Percentiles rank a stretch among this genome's conserved stretches.
Conservation (phyloP, 2,797 vertebrate genomes). For the Threskiornis aethiopicus region DNA sequence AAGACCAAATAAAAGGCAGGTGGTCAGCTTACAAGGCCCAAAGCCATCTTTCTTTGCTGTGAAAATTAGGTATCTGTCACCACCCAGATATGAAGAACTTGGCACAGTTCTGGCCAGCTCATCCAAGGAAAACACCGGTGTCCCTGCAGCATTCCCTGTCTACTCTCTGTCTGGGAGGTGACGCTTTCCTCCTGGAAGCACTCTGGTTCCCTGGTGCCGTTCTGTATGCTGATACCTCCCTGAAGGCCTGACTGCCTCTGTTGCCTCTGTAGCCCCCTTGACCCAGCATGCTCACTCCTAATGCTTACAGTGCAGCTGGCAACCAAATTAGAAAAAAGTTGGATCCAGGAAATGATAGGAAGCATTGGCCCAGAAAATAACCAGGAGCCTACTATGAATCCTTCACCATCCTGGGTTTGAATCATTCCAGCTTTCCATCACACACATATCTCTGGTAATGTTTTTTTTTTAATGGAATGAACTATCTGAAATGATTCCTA, state of each 20-base stretch:
- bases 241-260: neutral
- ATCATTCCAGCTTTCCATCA: neutral
- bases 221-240: neutral
- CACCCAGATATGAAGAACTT: rapidly evolving
- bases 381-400: neutral
- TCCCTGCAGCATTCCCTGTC: neutral
- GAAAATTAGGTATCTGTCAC: neutral
- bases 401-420: neutral
- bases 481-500: neutral
- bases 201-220: neutral
- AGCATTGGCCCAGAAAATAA: neutral
- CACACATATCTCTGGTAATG: neutral
- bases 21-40: neutral
- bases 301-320: neutral
- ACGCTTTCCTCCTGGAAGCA: neutral
- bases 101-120: neutral
- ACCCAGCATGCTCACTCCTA: neutral
- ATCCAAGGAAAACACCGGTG: neutral
- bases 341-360: neutral
- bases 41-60: neutral
- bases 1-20: neutral
- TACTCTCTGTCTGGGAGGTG: neutral
- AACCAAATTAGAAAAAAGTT: neutral
- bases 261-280: neutral
- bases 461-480: neutral